These are phyloP conservation scores for Malthinus flaveolus DNA, from an alignment of 2,888 invertebrate species.

Conservation along the genomic window DNA sequence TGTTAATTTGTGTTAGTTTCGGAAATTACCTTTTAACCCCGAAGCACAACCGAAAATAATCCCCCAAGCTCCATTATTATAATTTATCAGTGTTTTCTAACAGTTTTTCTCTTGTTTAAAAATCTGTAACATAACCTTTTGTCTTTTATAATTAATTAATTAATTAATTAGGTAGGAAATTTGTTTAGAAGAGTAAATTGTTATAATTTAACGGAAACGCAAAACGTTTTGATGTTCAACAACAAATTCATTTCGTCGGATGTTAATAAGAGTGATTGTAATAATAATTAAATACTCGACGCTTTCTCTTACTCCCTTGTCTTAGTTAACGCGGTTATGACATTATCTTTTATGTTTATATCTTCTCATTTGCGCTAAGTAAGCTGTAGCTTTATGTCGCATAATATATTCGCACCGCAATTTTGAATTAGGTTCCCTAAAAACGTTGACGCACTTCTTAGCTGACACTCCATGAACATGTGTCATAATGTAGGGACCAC, in stretches of 20 bases:
- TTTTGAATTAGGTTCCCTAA: constrained; percentile 20
- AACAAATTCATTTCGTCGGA: constrained; percentile 13
- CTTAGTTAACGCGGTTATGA: constrained; percentile 19
- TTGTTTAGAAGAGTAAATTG: no score
- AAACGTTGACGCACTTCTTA: constrained; percentile 21
- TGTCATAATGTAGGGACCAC: constrained; percentile 18
- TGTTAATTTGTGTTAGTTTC: no score
- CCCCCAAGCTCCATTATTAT: no score
- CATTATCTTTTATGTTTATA: constrained; percentile 24
- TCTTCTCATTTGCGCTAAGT: constrained; percentile 20
- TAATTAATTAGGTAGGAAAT: no score
- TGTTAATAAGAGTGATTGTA: constrained; percentile 14
- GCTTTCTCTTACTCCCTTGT: constrained; percentile 9
- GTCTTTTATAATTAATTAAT: no score
- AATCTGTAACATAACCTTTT: no score
- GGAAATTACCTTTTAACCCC: no score
- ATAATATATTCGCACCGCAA: constrained; percentile 19
- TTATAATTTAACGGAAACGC: no score
- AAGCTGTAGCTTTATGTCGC: constrained; percentile 19
- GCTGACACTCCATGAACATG: constrained; percentile 21
- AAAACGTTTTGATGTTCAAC: background rate
- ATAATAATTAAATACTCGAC: constrained; percentile 17
- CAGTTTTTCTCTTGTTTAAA: no score
- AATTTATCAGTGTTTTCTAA: no score
- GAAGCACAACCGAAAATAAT: no score